Percentiles rank a stretch among this genome's conserved stretches.
These are phyloP conservation scores for Horisme vitalbata DNA, from an alignment of 2,888 invertebrate genomes.

Conservation along the genomic window DNA sequence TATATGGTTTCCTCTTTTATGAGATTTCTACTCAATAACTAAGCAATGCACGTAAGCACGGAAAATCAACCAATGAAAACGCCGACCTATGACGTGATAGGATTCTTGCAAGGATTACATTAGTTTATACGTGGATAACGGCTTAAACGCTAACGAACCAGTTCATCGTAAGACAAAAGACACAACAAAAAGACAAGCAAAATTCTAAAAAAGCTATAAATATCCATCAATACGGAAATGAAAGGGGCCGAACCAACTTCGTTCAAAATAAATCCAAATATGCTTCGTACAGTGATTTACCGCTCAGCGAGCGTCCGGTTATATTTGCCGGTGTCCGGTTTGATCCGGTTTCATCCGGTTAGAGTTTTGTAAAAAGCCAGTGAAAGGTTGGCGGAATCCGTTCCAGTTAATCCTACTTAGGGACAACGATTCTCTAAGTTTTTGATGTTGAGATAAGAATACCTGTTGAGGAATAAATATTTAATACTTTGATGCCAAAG, in stretches of 20 bases:
- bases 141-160: too few relatives aligned
- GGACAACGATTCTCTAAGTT: constrained; percentile 35
- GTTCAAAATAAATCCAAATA: constrained; percentile 40
- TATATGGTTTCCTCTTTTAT: too few relatives aligned
- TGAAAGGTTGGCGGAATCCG: constrained; percentile 42
- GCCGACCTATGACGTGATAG: too few relatives aligned
- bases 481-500: too few relatives aligned
- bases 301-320: constrained; percentile 38
- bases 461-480: background rate
- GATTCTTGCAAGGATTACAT: too few relatives aligned
- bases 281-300: constrained; percentile 40
- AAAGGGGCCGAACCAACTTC: constrained; percentile 18
- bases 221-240: constrained; percentile 24
- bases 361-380: constrained; percentile 40
- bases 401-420: constrained; percentile 38
- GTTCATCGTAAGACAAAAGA: background rate
- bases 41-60: too few relatives aligned
- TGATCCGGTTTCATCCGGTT: constrained; percentile 34
- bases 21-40: too few relatives aligned
- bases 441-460: constrained; percentile 9
- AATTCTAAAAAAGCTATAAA: constrained; percentile 4
- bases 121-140: too few relatives aligned
- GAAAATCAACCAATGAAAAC: too few relatives aligned
- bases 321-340: constrained; percentile 44
- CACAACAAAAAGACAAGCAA: background rate